phyloP scores from a whole-genome alignment of 2,113 vertebrate genomes.

The Sebastes fasciatus region DNA sequence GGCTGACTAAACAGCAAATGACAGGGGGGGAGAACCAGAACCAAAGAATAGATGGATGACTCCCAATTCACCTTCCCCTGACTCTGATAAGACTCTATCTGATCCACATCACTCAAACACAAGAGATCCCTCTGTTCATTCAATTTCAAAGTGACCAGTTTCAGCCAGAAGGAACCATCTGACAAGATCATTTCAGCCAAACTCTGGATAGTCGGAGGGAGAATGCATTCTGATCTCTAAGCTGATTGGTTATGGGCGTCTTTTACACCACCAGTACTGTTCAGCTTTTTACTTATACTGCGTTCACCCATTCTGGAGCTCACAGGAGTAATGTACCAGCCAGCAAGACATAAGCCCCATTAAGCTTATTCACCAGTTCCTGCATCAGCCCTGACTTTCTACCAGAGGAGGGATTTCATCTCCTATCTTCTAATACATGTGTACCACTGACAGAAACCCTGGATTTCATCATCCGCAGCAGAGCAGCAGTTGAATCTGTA shows the following conservation, averaged over 20 bases:
- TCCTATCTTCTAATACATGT: slow-evolving; percentile 33
- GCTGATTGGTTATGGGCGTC: slow-evolving; percentile 40
- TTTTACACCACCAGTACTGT: not conserved
- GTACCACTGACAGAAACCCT: slow-evolving; percentile 16
- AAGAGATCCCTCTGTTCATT: slow-evolving; percentile 41
- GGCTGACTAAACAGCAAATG: slow-evolving; percentile 53
- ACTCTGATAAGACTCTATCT: slow-evolving; percentile 74
- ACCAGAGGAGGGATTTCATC: slow-evolving; percentile 54
- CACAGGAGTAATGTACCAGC: slow-evolving; percentile 49
- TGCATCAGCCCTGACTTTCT: slow-evolving; percentile 27
- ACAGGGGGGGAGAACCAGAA: slow-evolving; percentile 28
- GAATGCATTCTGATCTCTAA: slow-evolving; percentile 20
- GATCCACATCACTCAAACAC: slow-evolving; percentile 69
- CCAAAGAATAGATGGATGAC: slow-evolving; percentile 60
- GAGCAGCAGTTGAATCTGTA: slow-evolving; percentile 14
- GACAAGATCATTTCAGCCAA: slow-evolving; percentile 36
- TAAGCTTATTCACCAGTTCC: slow-evolving; percentile 50
- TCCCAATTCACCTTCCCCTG: slow-evolving; percentile 63
- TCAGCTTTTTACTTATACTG: slow-evolving; percentile 14
- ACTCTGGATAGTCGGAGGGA: not conserved
- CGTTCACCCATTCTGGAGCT: slow-evolving; percentile 38
- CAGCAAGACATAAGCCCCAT: slow-evolving; percentile 56
- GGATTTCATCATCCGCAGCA: not conserved
- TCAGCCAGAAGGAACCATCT: slow-evolving; percentile 42
- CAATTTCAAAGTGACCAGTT: slow-evolving; percentile 68